Conservation (phyloP, 23 tunicate species). For the Aplidium turbinatum region DNA sequence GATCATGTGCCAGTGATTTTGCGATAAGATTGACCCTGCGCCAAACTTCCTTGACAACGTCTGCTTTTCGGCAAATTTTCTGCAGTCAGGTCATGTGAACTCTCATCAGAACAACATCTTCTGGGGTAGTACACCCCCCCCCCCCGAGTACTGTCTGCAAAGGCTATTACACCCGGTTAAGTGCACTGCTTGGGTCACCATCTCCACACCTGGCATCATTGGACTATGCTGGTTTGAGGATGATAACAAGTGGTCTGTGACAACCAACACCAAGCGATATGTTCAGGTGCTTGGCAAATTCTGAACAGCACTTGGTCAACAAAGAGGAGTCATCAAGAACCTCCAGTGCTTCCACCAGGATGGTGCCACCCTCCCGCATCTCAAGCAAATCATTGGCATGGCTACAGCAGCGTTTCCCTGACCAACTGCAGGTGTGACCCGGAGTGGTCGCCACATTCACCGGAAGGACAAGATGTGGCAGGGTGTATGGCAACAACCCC, state of each 20-base stretch:
- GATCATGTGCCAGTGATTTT: background rate
- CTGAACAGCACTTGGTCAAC: too few species aligned
- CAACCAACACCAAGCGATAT: background rate
- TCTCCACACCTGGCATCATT: too few species aligned
- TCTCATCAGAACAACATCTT: background rate
- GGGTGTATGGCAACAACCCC: slow-evolving; percentile 7
- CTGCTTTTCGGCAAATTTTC: too few species aligned
- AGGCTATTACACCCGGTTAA: too few species aligned
- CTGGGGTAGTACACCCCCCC: slow-evolving; percentile 1
- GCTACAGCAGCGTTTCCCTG: too few species aligned
- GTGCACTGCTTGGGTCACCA: too few species aligned
- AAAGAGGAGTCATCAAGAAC: background rate
- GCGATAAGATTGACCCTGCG: too few species aligned
- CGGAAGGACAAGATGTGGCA: background rate
- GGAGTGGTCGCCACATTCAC: slow-evolving; percentile 4
- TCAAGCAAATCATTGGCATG: background rate
- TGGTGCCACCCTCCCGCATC: slow-evolving; percentile 2
- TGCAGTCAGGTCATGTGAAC: too few species aligned
- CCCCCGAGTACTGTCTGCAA: too few species aligned
- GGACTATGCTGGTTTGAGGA: too few species aligned
- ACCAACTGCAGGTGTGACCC: background rate
- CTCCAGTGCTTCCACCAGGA: too few species aligned
- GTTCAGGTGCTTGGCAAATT: slow-evolving; percentile 3
- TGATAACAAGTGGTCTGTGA: slow-evolving; percentile 3
- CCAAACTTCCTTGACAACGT: too few species aligned